Conservation (phyloP, 2,888 invertebrate species). For the Microdon myrmicae region DNA sequence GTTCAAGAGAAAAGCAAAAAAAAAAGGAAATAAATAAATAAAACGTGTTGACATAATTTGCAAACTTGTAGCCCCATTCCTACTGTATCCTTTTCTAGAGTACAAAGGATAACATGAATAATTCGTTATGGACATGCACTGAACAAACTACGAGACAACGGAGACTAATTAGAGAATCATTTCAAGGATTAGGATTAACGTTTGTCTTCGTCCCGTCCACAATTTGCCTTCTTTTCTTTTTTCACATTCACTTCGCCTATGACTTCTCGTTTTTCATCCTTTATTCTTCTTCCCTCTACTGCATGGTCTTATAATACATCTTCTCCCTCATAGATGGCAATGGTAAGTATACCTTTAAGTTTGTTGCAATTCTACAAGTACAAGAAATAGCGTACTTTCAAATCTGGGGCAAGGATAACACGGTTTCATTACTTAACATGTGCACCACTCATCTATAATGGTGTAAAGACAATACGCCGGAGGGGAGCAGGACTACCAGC, state of each 20-base stretch:
- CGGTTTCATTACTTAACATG: conserved; percentile 33
- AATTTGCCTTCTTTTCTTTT: not conserved
- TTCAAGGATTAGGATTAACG: conserved; percentile 45
- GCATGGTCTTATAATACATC: no score
- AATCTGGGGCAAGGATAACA: conserved; percentile 44
- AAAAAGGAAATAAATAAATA: no score
- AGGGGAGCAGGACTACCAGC: not conserved
- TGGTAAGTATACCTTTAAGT: conserved; percentile 5
- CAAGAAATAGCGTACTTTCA: conserved; percentile 13
- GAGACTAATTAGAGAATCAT: conserved; percentile 47
- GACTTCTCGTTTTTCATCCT: conserved; percentile 7
- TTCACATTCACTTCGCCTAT: conserved; percentile 4
- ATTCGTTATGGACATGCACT: conserved; percentile 39
- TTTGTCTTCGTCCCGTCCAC: conserved; percentile 10
- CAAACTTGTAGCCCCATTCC: no score
- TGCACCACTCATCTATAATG: conserved; percentile 22
- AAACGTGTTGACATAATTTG: no score
- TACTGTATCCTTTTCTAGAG: no score
- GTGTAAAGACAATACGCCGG: not conserved
- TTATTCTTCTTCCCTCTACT: not conserved
- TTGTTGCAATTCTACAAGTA: conserved; percentile 26
- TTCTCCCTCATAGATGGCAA: not conserved
- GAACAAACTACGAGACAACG: conserved; percentile 40
- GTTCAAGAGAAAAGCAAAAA: no score
- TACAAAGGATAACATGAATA: conserved; percentile 37